Evolutionary conservation across 2,113 vertebrate species (phyloP), one percentile per base, ranked within the genome.

Genomic region (Gasterosteus aculeatus): DNA sequence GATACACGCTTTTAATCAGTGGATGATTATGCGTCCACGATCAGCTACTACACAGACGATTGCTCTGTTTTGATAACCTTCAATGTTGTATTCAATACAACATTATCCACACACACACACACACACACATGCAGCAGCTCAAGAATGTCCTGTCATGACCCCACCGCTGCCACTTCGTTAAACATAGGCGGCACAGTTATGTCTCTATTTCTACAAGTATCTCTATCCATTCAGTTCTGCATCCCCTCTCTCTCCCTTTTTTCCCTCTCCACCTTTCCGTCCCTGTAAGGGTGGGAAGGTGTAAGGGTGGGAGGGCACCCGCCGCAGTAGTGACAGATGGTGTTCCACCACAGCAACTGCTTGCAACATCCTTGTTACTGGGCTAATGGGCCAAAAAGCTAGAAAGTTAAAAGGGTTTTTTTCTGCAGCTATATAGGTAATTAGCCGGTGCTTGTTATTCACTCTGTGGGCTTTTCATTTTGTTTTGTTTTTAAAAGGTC

Each of bases 291-390:
- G 22, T 26, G 22, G 22, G 22, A 26, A 26, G 22, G 22, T 26
- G 22, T 26, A 26, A 78, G 67, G 78, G 64, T 79, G 64, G 53
- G 72, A 80, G 87, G 82, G 81, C 89, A 88, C 71, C 54, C 87
- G 78, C 65, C 66, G 19, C 77, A 83, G 86, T 82, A 82, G 85
- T 75, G 46, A 71, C 91, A 92, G 90, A 92, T 92, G 90, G 90
- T 69, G 77, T 80, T 84, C 80, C 80, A 69, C 75, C 35, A 85
- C 80, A 78, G 85, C 88, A 91, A 87, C 91, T 90, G 89, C 86
- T 90, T 87, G 88, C 78, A 74, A 79, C 80, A 83, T 83, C 61
- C 69, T 82, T 63, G 82, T 64, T 60, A 68, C 75, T 70, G 64
- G 78, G 76, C 84, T 86, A 90, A 92, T 89, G 84, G 87, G 65